Evolutionary conservation across 2,113 vertebrate species (phyloP).

Genomic region (Planiliza haematocheilus): DNA sequence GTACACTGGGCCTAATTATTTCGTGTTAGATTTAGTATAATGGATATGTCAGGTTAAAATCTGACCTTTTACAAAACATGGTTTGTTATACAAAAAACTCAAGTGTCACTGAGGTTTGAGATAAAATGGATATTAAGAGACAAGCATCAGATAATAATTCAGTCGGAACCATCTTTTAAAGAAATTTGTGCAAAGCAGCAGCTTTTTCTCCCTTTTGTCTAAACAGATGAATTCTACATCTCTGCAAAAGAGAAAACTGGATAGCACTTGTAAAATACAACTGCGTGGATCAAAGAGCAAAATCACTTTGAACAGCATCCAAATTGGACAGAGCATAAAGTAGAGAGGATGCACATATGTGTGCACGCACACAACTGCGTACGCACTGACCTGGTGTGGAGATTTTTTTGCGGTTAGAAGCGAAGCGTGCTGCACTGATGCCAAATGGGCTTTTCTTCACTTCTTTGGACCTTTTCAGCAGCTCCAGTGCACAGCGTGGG

Average conservation of each 20-base stretch:
- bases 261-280: not conserved
- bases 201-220: not conserved
- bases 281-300: not conserved
- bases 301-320: not conserved
- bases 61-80: conserved; percentile 5
- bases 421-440: conserved; percentile 78
- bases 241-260: conserved; percentile 1
- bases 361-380: not conserved
- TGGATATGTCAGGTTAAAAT: conserved; percentile 18
- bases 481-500: conserved; percentile 76
- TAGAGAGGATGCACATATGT: not conserved
- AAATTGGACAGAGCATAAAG: not conserved
- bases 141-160: not conserved
- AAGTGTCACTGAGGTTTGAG: not conserved
- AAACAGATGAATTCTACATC: not conserved
- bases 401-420: conserved; percentile 39
- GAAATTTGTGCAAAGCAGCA: conserved; percentile 1
- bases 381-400: conserved; percentile 78
- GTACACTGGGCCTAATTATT: conserved; percentile 19
- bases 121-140: not conserved
- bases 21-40: conserved; percentile 24
- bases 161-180: not conserved
- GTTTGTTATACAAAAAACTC: conserved; percentile 7
- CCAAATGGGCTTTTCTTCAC: conserved; percentile 83
- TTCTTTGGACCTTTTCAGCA: conserved; percentile 75